Evolutionary conservation across 2,797 vertebrate genomes (phyloP), one percentile per base, ranked within the genome.

Genomic region (Sebastes vulpes): DNA sequence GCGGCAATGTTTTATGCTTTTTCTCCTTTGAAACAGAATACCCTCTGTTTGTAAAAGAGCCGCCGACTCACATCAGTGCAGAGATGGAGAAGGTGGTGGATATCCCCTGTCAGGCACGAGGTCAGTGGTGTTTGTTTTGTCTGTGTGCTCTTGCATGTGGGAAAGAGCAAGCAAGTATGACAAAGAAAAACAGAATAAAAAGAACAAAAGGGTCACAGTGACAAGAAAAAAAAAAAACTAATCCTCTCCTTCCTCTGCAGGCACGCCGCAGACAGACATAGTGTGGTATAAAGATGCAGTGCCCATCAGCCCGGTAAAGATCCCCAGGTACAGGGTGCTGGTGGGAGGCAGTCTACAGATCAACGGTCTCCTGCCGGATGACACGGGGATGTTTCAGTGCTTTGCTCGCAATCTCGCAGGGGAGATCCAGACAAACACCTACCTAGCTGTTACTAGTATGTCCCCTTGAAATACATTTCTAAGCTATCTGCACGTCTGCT

Each of bases 381-480:
- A 99, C 95, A 99, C 99, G 0, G 98, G 99, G 57, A 99, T 99
- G 98, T 98, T 99, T 94, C 99, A 99, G 94, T 99, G 99, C 93
- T 99, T 99, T 0, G 98, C 97, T 38, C 97, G 97, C 77, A 99
- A 98, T 4, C 92, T 95, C 0, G 98, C 98, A 0, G 98, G 99
- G 31, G 98, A 99, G 94, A 97, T 97, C 85, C 99, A 99, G 92
- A 98, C 98, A 82, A 98, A 98, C 95, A 98, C 98, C 68, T 99
- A 99, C 95, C 96, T 99, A 65, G 98, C 98, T 0, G 98, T 99
- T 91, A 99, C 98, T 81, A 99, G 98, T 99, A 96, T 85, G 98
- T 96, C 52, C 77, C 68, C 75, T 76, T 77, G 70, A 65, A 77
- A 66, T 20, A 66, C 0, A 72, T 57, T 88, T 73, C 66, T 67